Conservation (phyloP, 2,888 invertebrate species). For the Adela reaumurella region DNA sequence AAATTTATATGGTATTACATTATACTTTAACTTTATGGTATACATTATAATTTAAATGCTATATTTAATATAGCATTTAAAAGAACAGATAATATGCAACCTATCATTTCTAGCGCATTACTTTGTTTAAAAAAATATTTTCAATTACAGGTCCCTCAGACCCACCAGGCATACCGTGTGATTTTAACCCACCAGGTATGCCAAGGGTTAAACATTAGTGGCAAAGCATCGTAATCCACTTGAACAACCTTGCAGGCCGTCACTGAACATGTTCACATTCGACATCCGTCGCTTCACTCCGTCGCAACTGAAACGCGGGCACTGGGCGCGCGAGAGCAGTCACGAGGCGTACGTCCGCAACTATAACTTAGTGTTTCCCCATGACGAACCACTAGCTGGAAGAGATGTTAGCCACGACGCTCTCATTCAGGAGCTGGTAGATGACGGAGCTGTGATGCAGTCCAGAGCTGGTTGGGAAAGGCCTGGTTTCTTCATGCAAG, state of each 20-base stretch:
- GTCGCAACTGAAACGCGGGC: constrained; percentile 63
- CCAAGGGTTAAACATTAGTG: too few relatives aligned
- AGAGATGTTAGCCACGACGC: constrained; percentile 56
- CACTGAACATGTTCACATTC: constrained; percentile 80
- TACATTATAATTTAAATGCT: background rate
- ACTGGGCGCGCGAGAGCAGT: constrained; percentile 78
- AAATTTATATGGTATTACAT: too few relatives aligned
- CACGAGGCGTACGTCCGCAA: constrained; percentile 90
- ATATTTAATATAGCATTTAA: too few relatives aligned
- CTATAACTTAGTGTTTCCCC: constrained; percentile 76
- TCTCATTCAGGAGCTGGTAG: constrained; percentile 59
- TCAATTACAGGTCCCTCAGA: too few relatives aligned
- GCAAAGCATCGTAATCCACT: too few relatives aligned
- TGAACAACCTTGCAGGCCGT: constrained; percentile 60
- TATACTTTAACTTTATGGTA: background rate
- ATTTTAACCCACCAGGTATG: too few relatives aligned
- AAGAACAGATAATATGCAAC: too few relatives aligned
- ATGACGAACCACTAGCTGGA: constrained; percentile 80
- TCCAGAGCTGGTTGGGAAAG: constrained; percentile 86
- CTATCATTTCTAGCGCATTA: too few relatives aligned
- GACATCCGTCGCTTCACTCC: constrained; percentile 82
- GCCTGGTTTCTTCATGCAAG: constrained; percentile 73
- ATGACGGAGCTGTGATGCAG: constrained; percentile 84
- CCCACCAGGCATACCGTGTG: too few relatives aligned
- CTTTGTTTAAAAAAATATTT: too few relatives aligned